Percentiles rank a stretch among this genome's conserved stretches.
These are phyloP conservation scores for Cerastoderma edule DNA, from an alignment of 2,888 invertebrate genomes.

Conservation along the genomic window DNA sequence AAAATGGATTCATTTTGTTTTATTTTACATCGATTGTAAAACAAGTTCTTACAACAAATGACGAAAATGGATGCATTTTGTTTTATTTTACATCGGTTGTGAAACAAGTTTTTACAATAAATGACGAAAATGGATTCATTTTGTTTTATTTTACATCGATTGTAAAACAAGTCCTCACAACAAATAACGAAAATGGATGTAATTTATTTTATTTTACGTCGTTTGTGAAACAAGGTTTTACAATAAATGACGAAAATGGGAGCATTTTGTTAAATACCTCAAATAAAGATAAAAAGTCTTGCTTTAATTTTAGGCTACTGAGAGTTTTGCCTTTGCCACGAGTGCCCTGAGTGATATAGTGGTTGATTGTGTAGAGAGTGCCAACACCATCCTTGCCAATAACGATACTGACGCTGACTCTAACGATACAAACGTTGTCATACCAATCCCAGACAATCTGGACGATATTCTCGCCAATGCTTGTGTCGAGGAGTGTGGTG, in stretches of 20 bases:
- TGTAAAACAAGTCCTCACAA: too few species aligned
- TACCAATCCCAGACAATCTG: conserved; percentile 34
- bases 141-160: too few species aligned
- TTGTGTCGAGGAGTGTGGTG: conserved; percentile 67
- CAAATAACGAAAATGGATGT: too few species aligned
- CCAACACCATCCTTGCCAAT: conserved; percentile 38
- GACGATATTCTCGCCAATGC: conserved; percentile 45
- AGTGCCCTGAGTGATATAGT: conserved; percentile 68
- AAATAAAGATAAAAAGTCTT: neutral
- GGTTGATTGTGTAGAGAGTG: conserved; percentile 66
- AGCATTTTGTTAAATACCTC: neutral
- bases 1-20: too few species aligned
- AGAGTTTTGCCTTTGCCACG: conserved; percentile 63
- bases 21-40: too few species aligned
- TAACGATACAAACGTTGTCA: conserved; percentile 29
- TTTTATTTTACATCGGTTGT: too few species aligned
- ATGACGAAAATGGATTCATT: too few species aligned
- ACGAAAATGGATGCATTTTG: too few species aligned
- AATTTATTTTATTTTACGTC: too few species aligned
- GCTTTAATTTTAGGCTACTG: conserved; percentile 57
- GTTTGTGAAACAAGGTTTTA: neutral
- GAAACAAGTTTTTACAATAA: too few species aligned
- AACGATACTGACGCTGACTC: conserved; percentile 46
- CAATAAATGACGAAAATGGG: neutral
- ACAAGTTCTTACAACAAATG: too few species aligned